Base-by-base conservation (phyloP, 2,888 invertebrate species). In the Polietes domitor region DNA sequence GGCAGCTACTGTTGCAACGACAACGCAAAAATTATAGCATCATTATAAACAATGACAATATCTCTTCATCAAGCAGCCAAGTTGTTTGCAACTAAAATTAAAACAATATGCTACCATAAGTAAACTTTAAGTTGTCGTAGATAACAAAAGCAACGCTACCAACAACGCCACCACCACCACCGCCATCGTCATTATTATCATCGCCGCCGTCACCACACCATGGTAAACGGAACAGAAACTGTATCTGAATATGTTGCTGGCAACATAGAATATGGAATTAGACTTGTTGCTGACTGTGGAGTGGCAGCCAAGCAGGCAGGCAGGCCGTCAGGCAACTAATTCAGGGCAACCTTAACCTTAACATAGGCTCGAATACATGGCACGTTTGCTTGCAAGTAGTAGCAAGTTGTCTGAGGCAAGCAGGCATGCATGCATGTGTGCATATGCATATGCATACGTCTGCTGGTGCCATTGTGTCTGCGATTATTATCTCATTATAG, bases 391-490 rank as follows among this genome's bases (percentile, higher is more conserved):
- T 55, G 19, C 53, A 55, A n/a, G 21, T 19, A 21, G 19, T n/a
- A n/a, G n/a, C 21, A 55, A 5, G 24, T 1, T n/a, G 1, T 6
- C 24, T 55, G 21, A 19, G 53, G 17, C 19, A 55, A 4, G 53
- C 21, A 19, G 28, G 26, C 15, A 61, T 43, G 43, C n/a, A n/a
- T n/a, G n/a, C n/a, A n/a, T n/a, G n/a, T n/a, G n/a, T n/a, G n/a
- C n/a, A n/a, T n/a, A n/a, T n/a, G n/a, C 43, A 74, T 28, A 61
- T 61, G 47, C 53, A 75, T 21, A 26, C 32, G 47, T 17, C 68
- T 80, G 79, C 85, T 87, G 89, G 86, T 88, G 90, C 88, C 90
- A 82, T 88, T 81, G 84, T 88, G 90, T 90, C 90, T 90, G 90
- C 87, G 90, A 90, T 90, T 90, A 87, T 90, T 88, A 90, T 90